Base-by-base conservation (phyloP, 2,888 invertebrate genomes). In the Trichacis sp. region DNA sequence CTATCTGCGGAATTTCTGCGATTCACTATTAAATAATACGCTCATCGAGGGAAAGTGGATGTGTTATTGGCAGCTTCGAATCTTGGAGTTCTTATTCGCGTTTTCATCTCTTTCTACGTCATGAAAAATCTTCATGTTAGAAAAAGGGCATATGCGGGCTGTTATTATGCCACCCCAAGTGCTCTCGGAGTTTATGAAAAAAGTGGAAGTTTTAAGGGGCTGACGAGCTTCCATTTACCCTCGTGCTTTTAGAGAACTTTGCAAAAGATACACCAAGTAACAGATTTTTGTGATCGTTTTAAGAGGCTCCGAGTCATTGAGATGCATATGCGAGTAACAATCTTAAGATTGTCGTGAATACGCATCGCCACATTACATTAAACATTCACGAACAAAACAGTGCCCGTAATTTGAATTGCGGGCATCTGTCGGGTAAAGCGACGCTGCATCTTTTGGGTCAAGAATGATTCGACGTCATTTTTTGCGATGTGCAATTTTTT, bases 261-360 rank as follows among this genome's bases (percentile, higher is more conserved):
- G 57, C 62, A 67, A 63, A 67, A 53, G 67, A 67, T 59, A 63
- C 19, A 49, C 60, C 63, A 67, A 62, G 67, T 63, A 56, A 67
- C 63, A 63, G 63, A 63, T 58, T 62, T 66, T 55, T n/a, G 33
- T 11, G n/a, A 33, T 11, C n/a, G 33, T 33, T 33, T 33, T 11
- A 33, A 11, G 33, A 33, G 53, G 43, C 42, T 8, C 24, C 24
- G 8, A 8, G 24, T 24, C 24, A 24, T 24, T 24, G 24, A 24
- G 24, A 24, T 24, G 24, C 24, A 24, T 24, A 24, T 24, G 24
- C 24, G 24, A 24, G 24, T 5, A 24, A 24, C 8, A 33, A 33
- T 33, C 33, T 33, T 6, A 2, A 33, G 33, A 6, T 33, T 33
- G 2, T n/a, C 33, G n/a, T 11, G n/a, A 33, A 2, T 3, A n/a